phyloP scores from a whole-genome alignment of 2,113 vertebrate genomes.

The Aphelocoma coerulescens region DNA sequence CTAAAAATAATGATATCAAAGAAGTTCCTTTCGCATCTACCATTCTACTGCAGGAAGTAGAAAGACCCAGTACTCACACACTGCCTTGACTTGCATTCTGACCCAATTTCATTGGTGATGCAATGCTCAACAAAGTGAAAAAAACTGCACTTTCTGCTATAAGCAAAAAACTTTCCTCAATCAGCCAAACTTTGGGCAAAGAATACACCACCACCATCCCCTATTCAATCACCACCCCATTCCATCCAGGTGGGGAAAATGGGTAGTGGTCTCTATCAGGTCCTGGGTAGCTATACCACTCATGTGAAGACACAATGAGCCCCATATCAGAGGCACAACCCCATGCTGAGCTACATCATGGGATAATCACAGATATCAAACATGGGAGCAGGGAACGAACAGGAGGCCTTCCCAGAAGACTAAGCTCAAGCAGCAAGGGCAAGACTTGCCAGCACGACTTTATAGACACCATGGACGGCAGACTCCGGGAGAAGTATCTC shows the following conservation, averaged over 20 bases:
- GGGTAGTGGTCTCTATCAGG: neutral
- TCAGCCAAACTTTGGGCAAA: neutral
- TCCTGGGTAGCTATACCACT: neutral
- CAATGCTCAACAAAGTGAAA: neutral
- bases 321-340: neutral
- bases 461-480: fast-evolving
- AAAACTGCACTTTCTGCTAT: neutral
- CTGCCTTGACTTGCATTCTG: neutral
- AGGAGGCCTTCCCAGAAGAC: neutral
- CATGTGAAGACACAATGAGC: neutral
- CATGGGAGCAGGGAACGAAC: neutral
- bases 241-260: neutral
- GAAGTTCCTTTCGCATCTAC: neutral
- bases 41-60: neutral
- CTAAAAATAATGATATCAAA: neutral
- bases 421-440: neutral
- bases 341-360: neutral
- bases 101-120: neutral
- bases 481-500: neutral
- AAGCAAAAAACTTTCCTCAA: neutral
- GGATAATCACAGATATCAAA: neutral
- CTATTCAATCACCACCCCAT: neutral
- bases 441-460: neutral
- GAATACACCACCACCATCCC: neutral
- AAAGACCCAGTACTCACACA: neutral